Percentiles rank a stretch among this genome's conserved stretches.
Conservation (phyloP, 2,797 vertebrate species). For the Rhinoraja longicauda region DNA sequence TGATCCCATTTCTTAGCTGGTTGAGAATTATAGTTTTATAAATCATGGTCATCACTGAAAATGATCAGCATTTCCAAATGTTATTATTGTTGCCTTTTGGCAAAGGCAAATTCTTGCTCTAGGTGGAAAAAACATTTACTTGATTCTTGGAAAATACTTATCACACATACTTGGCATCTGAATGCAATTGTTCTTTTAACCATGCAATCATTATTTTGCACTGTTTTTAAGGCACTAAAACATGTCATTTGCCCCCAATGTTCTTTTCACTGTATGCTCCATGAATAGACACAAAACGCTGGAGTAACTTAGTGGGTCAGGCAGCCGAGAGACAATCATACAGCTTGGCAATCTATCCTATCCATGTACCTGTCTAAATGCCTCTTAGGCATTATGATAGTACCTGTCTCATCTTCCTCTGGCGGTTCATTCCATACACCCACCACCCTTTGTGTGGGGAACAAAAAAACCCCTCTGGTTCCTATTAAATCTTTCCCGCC, state of each 20-base stretch:
- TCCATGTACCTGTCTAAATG: too few relatives aligned
- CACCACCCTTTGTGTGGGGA: too few relatives aligned
- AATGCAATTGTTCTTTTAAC: background rate
- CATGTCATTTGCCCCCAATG: background rate
- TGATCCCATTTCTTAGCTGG: background rate
- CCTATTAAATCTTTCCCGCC: too few relatives aligned
- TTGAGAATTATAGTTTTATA: background rate
- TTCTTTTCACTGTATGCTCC: background rate
- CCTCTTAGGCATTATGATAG: too few relatives aligned
- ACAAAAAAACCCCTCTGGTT: too few relatives aligned
- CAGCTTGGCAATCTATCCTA: too few relatives aligned
- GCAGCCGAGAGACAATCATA: too few relatives aligned
- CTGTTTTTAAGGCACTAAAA: background rate
- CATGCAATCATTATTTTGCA: background rate
- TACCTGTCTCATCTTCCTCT: too few relatives aligned
- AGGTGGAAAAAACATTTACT: background rate
- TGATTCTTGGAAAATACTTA: background rate
- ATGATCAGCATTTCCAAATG: background rate
- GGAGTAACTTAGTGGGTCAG: too few relatives aligned
- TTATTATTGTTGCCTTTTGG: background rate
- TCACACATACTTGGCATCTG: background rate
- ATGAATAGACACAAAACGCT: too few relatives aligned
- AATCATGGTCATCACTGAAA: background rate
- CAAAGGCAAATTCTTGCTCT: background rate
- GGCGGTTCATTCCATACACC: too few relatives aligned